phyloP scores from a whole-genome alignment of 2,888 invertebrate species.

The Acrobasis suavella region DNA sequence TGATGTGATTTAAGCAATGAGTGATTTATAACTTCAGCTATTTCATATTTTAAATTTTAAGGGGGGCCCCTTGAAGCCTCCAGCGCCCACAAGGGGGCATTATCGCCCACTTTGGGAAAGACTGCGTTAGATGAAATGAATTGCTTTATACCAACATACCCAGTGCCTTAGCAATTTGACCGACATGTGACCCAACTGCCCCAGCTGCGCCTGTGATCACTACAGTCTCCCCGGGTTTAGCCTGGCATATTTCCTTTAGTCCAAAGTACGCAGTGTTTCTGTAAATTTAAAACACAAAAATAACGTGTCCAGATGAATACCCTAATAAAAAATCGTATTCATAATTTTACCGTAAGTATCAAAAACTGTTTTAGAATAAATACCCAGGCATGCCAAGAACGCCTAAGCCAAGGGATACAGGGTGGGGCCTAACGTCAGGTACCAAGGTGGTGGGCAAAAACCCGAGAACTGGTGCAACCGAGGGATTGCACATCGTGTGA shows the following conservation, averaged over 20 bases:
- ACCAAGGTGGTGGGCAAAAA: conserved; percentile 67
- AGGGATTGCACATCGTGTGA: conserved; percentile 65
- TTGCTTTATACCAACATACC: conserved; percentile 50
- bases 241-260: conserved; percentile 86
- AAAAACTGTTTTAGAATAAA: conserved; percentile 36
- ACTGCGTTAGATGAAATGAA: too few relatives aligned
- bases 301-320: too few relatives aligned
- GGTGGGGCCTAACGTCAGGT: conserved; percentile 82
- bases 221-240: conserved; percentile 87
- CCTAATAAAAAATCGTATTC: background rate
- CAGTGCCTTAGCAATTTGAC: conserved; percentile 89
- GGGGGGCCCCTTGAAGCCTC: too few relatives aligned
- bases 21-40: too few relatives aligned
- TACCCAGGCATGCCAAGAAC: conserved; percentile 89
- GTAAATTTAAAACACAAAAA: conserved; percentile 4
- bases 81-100: too few relatives aligned
- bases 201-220: conserved; percentile 89
- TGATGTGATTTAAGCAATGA: too few relatives aligned
- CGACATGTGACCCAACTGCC: conserved; percentile 89
- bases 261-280: conserved; percentile 90
- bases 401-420: conserved; percentile 85
- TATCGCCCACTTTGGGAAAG: too few relatives aligned
- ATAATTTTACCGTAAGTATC: background rate
- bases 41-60: too few relatives aligned
- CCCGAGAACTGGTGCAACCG: conserved; percentile 36